phyloP scores from a whole-genome alignment of 2,113 vertebrate species.

The Pimephales promelas region DNA sequence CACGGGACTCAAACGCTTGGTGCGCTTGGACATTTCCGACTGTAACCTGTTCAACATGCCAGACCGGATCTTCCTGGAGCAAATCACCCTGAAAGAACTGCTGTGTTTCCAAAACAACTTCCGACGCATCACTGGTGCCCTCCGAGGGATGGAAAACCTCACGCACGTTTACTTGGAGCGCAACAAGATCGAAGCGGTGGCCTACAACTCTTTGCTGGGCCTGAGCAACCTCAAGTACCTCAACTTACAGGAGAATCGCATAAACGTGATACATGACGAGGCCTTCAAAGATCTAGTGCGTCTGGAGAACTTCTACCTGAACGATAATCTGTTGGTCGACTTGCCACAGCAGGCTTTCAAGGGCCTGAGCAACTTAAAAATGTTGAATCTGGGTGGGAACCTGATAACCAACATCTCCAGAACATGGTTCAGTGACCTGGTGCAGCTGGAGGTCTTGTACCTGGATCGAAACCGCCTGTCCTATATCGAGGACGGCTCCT shows the following conservation, averaged over 20 bases:
- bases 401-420: conserved; percentile 80
- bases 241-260: conserved; percentile 92
- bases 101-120: conserved; percentile 91
- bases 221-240: conserved; percentile 83
- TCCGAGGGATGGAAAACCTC: conserved; percentile 91
- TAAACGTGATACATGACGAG: conserved; percentile 85
- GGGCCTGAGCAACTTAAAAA: conserved; percentile 84
- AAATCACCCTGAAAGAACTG: conserved; percentile 83
- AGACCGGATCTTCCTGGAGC: conserved; percentile 91
- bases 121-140: conserved; percentile 85
- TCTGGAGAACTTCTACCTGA: conserved; percentile 93
- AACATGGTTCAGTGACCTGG: conserved; percentile 89
- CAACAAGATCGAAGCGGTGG: conserved; percentile 91
- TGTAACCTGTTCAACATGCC: conserved; percentile 95
- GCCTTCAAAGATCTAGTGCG: conserved; percentile 86
- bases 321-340: conserved; percentile 84
- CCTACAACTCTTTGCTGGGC: conserved; percentile 90
- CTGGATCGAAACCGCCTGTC: conserved; percentile 89
- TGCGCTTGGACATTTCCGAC: conserved; percentile 85
- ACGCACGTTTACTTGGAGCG: conserved; percentile 89
- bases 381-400: conserved; percentile 93
- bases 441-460: conserved; percentile 90
- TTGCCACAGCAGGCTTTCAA: conserved; percentile 84
- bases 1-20: conserved; percentile 80
- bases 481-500: conserved; percentile 88